Base-by-base conservation (phyloP, 2,888 invertebrate genomes). In the Tiliacea citrago region DNA sequence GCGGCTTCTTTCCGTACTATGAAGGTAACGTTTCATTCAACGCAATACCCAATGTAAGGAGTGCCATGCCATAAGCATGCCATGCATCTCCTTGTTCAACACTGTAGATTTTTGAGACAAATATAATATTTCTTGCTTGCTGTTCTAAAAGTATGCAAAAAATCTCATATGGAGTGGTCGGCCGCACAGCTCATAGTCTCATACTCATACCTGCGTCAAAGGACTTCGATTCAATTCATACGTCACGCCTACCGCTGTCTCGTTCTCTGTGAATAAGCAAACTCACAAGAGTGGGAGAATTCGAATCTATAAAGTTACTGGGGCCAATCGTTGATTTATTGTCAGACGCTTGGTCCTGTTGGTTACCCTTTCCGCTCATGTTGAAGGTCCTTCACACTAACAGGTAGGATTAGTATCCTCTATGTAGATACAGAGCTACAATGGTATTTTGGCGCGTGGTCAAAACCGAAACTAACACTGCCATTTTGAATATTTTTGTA, bases 1-100 rank as follows among this genome's bases (percentile, higher is more conserved):
- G 88, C 79, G 91, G 84, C 57, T 71, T 72, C 75, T 88, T 88
- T 75, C 57, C 58, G 84, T 91, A 88, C 87, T 88, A 82, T 55
- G 21, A 65, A 47, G 45, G 13, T 57, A 45, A 72, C 86, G 87
- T 90, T 92, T 74, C 92, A 55, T 89, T 89, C 49, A 58, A 91
- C 88, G 90, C 86, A 86, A 67, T 55, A 58, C 24, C 13, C 35
- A 58, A 39, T 67, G 53, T 61, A 42, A 45, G 16, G 13, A 58
- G 12, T 39, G 29, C 7, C 45, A 45, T 49, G 39, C 9, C 45
- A 45, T 49, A 29, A 29, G 29, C 29, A 29, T 29, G 47, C 47
- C 29, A 29, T 29, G 47, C 47, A 35, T 45, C 7, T 53, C 16
- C 18, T 21, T 60, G 21, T 13, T 35, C 21, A 35, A 21, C 2